Percentiles rank a stretch among this genome's conserved stretches.
Evolutionary conservation across 2,113 vertebrate species (phyloP).

Genomic region (Tragelaphus strepsiceros): DNA sequence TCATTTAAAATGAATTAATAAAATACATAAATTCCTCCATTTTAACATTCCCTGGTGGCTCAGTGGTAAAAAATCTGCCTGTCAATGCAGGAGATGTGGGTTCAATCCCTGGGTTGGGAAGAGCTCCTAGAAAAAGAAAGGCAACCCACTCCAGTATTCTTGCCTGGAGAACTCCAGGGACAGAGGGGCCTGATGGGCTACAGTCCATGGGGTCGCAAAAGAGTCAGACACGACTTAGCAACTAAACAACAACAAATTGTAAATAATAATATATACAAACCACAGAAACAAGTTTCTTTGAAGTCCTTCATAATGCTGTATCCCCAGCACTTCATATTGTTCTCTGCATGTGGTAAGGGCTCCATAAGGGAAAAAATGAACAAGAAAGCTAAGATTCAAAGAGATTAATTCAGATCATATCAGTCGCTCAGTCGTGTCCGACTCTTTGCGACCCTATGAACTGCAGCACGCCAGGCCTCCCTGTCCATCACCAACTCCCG

Average conservation of each 20-base stretch:
- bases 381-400: not conserved
- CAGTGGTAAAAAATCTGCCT: not conserved
- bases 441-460: no score
- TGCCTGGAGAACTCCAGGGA: not conserved
- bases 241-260: not conserved
- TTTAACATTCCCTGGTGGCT: not conserved
- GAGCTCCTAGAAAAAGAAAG: not conserved
- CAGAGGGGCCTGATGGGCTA: not conserved
- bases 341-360: not conserved
- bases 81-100: not conserved
- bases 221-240: not conserved
- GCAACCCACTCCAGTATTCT: not conserved
- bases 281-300: not conserved
- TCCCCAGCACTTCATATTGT: not conserved
- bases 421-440: no score
- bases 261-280: not conserved
- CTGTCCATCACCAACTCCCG: no score
- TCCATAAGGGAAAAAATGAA: not conserved
- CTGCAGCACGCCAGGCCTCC: no score
- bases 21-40: not conserved
- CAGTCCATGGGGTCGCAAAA: not conserved
- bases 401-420: not conserved
- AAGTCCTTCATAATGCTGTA: not conserved
- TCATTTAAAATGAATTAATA: not conserved
- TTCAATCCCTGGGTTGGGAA: not conserved